A percentile compares a stretch with the other conserved stretches of the same genome.
Evolutionary conservation across 2,888 invertebrate genomes (phyloP).

Genomic region (Synanthedon andrenaeformis): DNA sequence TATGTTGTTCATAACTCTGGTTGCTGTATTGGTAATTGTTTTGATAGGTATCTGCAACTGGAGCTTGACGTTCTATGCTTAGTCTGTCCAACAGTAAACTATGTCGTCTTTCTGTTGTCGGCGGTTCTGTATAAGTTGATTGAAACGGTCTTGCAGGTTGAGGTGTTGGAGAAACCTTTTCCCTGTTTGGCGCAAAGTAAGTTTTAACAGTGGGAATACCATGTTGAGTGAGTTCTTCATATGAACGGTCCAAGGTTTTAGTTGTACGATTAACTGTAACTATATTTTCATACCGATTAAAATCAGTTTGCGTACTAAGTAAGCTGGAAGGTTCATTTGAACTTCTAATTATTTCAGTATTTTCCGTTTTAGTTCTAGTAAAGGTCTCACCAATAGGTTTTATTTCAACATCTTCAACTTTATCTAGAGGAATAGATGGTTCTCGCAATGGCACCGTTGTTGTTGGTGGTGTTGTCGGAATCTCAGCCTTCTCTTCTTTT

Average conservation of each 20-base stretch:
- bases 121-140: conserved; percentile 35
- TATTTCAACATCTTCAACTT: conserved; percentile 60
- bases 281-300: conserved; percentile 56
- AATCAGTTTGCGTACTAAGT: conserved; percentile 50
- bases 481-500: conserved; percentile 10
- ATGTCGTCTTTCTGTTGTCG: conserved; percentile 47
- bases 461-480: conserved; percentile 16
- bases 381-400: conserved; percentile 54
- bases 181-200: conserved; percentile 47
- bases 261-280: conserved; percentile 58
- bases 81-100: conserved; percentile 53
- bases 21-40: conserved; percentile 33
- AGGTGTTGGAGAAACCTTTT: conserved; percentile 39
- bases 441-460: conserved; percentile 38
- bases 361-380: conserved; percentile 46
- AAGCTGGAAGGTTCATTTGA: conserved; percentile 34
- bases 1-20: conserved; percentile 40
- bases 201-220: conserved; percentile 48
- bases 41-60: conserved; percentile 44
- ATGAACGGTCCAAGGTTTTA: conserved; percentile 50
- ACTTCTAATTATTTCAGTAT: conserved; percentile 52
- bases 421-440: conserved; percentile 55
- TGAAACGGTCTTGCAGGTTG: conserved; percentile 41
- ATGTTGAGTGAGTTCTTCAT: conserved; percentile 43
- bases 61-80: conserved; percentile 56